Conservation (phyloP, 2,797 vertebrate genomes). For the Anolis apletophallus region DNA sequence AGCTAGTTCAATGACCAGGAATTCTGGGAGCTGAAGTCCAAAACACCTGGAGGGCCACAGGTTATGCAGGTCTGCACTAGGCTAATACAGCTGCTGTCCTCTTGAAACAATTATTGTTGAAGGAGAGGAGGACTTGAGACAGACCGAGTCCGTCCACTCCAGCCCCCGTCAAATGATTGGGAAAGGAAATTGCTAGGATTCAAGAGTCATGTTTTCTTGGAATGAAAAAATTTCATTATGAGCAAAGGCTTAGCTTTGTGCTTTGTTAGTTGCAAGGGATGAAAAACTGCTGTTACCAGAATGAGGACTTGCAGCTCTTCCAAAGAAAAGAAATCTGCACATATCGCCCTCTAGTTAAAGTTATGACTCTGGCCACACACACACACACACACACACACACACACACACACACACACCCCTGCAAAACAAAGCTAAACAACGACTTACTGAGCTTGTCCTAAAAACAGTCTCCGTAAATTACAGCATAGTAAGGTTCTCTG, state of each 20-base stretch:
- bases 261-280: background rate
- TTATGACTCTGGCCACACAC: too few species aligned
- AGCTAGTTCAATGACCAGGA: too few species aligned
- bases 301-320: background rate
- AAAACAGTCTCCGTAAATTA: slow-evolving; percentile 16
- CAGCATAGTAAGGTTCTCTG: background rate
- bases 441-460: background rate
- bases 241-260: background rate
- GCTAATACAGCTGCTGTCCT: background rate
- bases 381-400: too few species aligned
- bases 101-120: too few species aligned
- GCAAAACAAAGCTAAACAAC: background rate
- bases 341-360: background rate
- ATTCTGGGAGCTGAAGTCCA: too few species aligned
- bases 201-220: background rate
- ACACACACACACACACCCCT: too few species aligned
- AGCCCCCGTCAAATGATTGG: too few species aligned
- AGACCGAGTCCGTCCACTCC: too few species aligned
- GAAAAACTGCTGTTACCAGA: background rate
- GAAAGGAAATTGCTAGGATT: background rate
- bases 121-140: background rate
- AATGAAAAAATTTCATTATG: background rate
- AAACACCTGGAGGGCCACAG: too few species aligned
- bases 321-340: background rate
- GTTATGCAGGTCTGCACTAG: background rate